phyloP scores from a whole-genome alignment of 2,888 invertebrate genomes.

The Leistus spinibarbis region DNA sequence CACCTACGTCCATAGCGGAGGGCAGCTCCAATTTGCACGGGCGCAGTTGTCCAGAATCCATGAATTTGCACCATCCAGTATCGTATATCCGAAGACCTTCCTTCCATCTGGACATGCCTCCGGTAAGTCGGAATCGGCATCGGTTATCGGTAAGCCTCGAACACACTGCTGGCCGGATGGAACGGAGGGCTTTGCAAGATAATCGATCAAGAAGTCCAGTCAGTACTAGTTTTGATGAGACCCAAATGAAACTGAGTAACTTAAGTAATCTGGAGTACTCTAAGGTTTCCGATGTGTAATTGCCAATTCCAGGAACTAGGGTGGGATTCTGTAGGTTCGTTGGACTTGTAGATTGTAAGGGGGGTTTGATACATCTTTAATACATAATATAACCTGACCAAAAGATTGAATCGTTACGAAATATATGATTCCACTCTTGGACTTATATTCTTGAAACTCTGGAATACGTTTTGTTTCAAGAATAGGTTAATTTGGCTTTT shows the following conservation, averaged over 20 bases:
- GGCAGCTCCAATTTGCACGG: constrained; percentile 44
- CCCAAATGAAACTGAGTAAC: constrained; percentile 53
- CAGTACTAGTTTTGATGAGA: constrained; percentile 52
- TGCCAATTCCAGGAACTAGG: constrained; percentile 1
- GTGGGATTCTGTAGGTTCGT: no score
- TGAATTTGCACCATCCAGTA: constrained; percentile 36
- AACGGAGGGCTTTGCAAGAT: constrained; percentile 43
- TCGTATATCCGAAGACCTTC: constrained; percentile 48
- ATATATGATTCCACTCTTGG: no score
- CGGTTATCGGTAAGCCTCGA: constrained; percentile 39
- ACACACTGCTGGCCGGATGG: constrained; percentile 35
- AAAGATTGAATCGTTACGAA: no score
- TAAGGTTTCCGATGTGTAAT: constrained; percentile 56
- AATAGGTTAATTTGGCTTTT: no score
- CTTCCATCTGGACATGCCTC: constrained; percentile 36
- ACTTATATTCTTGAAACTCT: no score
- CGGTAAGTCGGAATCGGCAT: constrained; percentile 10
- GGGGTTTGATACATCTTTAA: no score
- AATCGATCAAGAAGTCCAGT: constrained; percentile 42
- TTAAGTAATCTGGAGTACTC: constrained; percentile 54
- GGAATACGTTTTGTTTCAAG: no score
- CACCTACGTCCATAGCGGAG: constrained; percentile 53
- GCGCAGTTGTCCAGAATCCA: constrained; percentile 31
- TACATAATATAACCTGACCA: no score
- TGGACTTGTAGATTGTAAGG: no score